Conservation (phyloP, 30 jellyfish, hydroid and myxozoan genomes). For the Haliclystus octoradiatus region DNA sequence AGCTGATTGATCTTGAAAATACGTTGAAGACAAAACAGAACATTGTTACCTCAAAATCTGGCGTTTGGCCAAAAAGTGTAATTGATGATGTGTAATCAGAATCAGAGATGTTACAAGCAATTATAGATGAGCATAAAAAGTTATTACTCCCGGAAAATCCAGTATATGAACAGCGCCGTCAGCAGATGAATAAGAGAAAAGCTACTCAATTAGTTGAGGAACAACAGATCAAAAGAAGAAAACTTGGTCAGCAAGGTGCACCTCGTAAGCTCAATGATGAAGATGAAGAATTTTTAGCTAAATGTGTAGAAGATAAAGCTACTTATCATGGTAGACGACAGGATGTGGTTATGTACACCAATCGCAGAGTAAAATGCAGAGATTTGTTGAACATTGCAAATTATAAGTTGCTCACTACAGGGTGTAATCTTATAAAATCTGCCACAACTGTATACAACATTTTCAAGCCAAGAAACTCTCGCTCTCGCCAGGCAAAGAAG, state of each 20-base stretch:
- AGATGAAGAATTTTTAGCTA: constrained; percentile 6
- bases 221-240: background rate
- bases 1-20: no score
- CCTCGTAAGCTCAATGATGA: constrained; percentile 6
- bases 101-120: constrained; percentile 9
- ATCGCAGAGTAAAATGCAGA: constrained; percentile 7
- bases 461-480: background rate
- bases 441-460: constrained; percentile 15
- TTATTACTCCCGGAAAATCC: no score
- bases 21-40: no score
- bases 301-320: constrained; percentile 5
- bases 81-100: no score
- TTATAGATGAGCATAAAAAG: no score
- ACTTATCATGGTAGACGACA: constrained; percentile 19
- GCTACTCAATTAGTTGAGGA: constrained; percentile 5
- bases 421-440: background rate
- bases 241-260: background rate
- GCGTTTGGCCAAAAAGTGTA: no score
- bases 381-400: background rate
- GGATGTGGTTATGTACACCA: constrained; percentile 17
- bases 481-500: background rate
- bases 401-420: constrained; percentile 1
- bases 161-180: background rate
- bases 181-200: constrained; percentile 1
- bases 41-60: no score